Base-by-base conservation (phyloP, 92 coral and sea anemone species). In the Zoanthus sociatus region DNA sequence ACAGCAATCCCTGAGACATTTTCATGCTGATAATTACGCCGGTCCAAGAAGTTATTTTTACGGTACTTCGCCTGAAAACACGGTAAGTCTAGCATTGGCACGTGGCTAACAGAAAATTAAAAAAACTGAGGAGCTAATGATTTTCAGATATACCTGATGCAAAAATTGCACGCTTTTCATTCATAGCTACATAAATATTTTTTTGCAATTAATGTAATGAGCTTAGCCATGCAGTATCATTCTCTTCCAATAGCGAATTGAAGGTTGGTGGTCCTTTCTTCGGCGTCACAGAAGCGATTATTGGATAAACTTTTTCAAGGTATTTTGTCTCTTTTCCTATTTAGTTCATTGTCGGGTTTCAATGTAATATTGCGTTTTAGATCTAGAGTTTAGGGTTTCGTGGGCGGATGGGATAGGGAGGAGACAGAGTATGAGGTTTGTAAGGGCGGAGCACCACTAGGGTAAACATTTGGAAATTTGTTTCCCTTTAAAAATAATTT, bases 231-330 rank as follows among this genome's bases (percentile, higher is more conserved):
- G 72, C 31, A 67, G 21, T 16, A 18, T 67, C 20, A 67, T 51
- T 51, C 56, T 12, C 12, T 51, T 51, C 12, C 56, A 51, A 51
- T 69, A 69, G 46, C 73, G 73, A 8, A 69, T 69, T 44, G 73
- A 69, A 13, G 73, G 73, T 6, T 26, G 73, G 73, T 69, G 73
- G 73, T 69, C 73, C 44, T 69, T 69, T 13, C 73, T 69, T 69
- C 44, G 46, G 45, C 73, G 73, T 6, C 73, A 69, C 73, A 69
- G 73, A 69, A 69, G 73, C 73, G 46, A 69, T 44, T 69, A 30
- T 26, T 69, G 45, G 73, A 69, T 69, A 69, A 7, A 13, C 15
- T 69, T 69, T 69, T 69, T 69, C 26, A 63, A 63, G 69, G 69
- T 63, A 63, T 18, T 5, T 5, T 63, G 26, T 18, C 1, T 10